Percentiles rank a stretch among this genome's conserved stretches.
Conservation (phyloP, 2,797 vertebrate species). For the Hydrolagus colliei region DNA sequence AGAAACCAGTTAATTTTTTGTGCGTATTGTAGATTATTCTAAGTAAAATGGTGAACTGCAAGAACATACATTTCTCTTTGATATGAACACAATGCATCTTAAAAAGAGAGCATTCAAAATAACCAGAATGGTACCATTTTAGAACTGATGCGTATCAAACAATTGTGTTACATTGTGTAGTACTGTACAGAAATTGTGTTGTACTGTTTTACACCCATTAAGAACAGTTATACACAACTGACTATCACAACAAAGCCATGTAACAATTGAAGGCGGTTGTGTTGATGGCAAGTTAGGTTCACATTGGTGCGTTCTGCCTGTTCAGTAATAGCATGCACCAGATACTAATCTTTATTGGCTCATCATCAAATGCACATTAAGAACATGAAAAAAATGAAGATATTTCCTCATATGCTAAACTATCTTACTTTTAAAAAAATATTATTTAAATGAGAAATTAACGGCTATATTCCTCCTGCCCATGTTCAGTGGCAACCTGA, state of each 20-base stretch:
- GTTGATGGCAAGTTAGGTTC: background rate
- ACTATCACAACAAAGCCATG: too few relatives aligned
- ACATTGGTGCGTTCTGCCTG: background rate
- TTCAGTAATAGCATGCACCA: background rate
- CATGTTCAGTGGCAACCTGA: background rate
- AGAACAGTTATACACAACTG: too few relatives aligned
- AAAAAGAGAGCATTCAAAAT: background rate
- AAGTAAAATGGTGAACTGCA: background rate
- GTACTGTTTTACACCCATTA: background rate
- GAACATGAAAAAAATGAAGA: background rate
- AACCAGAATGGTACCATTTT: background rate
- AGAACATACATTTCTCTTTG: background rate
- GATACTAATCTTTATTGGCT: background rate
- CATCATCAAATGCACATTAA: background rate
- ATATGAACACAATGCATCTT: background rate
- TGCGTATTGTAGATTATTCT: background rate
- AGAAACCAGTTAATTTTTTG: background rate
- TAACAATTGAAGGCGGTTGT: background rate
- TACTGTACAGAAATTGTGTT: too few relatives aligned
- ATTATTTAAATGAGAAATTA: background rate
- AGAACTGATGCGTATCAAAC: background rate
- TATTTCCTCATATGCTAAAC: background rate
- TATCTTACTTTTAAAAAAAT: background rate
- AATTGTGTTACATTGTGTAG: too few relatives aligned
- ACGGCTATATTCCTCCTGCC: background rate